These are phyloP conservation scores for Athalia cordata DNA, from an alignment of 2,888 invertebrate genomes.

Conservation along the genomic window DNA sequence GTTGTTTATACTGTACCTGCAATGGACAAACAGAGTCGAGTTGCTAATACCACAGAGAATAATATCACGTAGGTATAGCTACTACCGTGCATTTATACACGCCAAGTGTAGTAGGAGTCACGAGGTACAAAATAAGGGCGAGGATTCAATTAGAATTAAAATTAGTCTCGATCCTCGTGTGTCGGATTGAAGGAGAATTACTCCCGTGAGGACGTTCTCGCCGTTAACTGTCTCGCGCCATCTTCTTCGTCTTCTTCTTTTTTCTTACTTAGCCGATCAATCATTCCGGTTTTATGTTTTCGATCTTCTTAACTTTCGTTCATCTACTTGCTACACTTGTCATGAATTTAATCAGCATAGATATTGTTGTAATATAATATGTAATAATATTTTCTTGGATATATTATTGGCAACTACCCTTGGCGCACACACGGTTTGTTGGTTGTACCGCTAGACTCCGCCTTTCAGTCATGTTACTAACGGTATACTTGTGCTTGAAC, in stretches of 20 bases:
- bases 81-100: no score
- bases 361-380: no score
- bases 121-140: slow-evolving; percentile 9
- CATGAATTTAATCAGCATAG: not conserved
- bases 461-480: slow-evolving; percentile 7
- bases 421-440: no score
- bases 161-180: slow-evolving; percentile 31
- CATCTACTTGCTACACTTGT: not conserved
- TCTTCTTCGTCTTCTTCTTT: not conserved
- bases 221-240: slow-evolving; percentile 5
- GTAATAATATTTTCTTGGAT: no score
- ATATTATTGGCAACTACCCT: no score
- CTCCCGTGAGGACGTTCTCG: slow-evolving; percentile 18
- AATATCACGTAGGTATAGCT: not conserved
- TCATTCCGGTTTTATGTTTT: not conserved
- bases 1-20: no score
- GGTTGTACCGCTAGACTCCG: not conserved
- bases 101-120: no score
- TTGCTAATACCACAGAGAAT: slow-evolving; percentile 16
- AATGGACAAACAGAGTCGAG: slow-evolving; percentile 23
- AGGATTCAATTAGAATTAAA: slow-evolving; percentile 63
- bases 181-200: slow-evolving; percentile 20
- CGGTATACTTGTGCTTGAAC: slow-evolving; percentile 21
- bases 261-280: not conserved
- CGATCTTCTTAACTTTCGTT: not conserved